These are phyloP conservation scores for Luperina nickerlii DNA, from an alignment of 2,888 invertebrate genomes.

Conservation along the genomic window DNA sequence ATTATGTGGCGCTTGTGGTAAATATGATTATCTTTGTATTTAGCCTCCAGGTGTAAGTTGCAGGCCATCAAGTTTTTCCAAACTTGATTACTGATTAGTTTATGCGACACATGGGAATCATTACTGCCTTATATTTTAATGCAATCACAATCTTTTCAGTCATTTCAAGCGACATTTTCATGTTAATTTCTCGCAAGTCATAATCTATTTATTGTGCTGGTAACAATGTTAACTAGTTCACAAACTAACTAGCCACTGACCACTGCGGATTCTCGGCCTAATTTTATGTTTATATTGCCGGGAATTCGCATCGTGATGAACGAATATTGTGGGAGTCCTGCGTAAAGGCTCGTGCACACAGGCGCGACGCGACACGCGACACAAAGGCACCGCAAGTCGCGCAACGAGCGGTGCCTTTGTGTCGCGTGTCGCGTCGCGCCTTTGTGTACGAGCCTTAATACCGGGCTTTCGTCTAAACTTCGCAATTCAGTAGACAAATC, in stretches of 20 bases:
- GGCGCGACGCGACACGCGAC: too few relatives aligned
- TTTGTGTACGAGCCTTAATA: too few relatives aligned
- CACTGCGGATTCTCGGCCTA: conserved; percentile 31
- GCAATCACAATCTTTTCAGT: not conserved
- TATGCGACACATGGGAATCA: not conserved
- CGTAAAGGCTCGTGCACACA: too few relatives aligned
- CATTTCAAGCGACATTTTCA: conserved; percentile 7
- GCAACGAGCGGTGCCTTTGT: too few relatives aligned
- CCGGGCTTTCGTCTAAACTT: conserved; percentile 39
- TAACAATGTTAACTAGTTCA: conserved; percentile 50
- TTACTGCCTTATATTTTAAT: not conserved
- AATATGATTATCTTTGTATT: not conserved
- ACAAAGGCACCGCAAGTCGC: too few relatives aligned
- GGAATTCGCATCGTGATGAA: conserved; percentile 32
- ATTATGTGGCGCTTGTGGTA: not conserved
- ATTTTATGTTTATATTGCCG: conserved; percentile 49
- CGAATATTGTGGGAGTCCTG: conserved; percentile 44
- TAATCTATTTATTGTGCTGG: conserved; percentile 35
- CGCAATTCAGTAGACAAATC: conserved; percentile 27
- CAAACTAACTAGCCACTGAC: conserved; percentile 29
- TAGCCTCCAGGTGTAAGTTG: not conserved
- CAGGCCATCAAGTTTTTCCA: not conserved
- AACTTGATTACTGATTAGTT: not conserved
- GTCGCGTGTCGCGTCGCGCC: too few relatives aligned
- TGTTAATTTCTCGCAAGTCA: conserved; percentile 12